Evolutionary conservation across 2,888 invertebrate genomes (phyloP), one percentile per base, ranked within the genome.

Genomic region (Dyspetes luteomarginatus): DNA sequence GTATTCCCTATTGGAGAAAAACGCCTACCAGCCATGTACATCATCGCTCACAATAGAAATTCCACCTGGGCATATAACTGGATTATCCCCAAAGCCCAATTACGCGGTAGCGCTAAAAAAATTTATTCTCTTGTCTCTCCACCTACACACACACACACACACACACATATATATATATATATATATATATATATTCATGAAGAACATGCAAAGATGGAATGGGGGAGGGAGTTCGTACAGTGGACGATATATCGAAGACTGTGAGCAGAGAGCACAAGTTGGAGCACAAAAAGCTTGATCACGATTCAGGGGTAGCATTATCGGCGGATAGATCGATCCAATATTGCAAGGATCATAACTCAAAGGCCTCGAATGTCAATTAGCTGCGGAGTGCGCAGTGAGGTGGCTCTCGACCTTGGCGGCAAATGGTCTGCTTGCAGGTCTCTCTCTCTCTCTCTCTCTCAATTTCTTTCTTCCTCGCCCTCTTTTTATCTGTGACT

Each of bases 291-390:
- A 84, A 83, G 77, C 73, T 84, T 81, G 83, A 84, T 84, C 84
- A 84, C 84, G 84, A 84, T 84, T 83, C 81, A 79, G 77, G 64
- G 69, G 73, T n/a, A n/a, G 81, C 64, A 83, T 83, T 84, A 84
- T 84, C 84, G 83, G 84, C 69, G 84, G 79, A 75, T 81, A 77
- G 79, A 84, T 84, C 84, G 82, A 83, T 81, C 82, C 82, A 82
- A 82, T 69, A 65, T 69, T 65, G 69, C 68, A 64, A 77, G 84
- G 84, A 86, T 86, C 84, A 87, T 86, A 85, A 86, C 84, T 85
- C 85, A 86, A 80, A 83, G 74, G 82, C 52, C 84, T 84, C 84
- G 80, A 82, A 85, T 85, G 86, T 86, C 86, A 85, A 87, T 87
- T 87, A 87, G 85, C 85, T n/a, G n/a, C 83, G 72, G 73, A 67